Percentiles rank a stretch among this genome's conserved stretches.
Conservation (phyloP, 2,797 vertebrate genomes). For the Gymnothorax javanicus region DNA sequence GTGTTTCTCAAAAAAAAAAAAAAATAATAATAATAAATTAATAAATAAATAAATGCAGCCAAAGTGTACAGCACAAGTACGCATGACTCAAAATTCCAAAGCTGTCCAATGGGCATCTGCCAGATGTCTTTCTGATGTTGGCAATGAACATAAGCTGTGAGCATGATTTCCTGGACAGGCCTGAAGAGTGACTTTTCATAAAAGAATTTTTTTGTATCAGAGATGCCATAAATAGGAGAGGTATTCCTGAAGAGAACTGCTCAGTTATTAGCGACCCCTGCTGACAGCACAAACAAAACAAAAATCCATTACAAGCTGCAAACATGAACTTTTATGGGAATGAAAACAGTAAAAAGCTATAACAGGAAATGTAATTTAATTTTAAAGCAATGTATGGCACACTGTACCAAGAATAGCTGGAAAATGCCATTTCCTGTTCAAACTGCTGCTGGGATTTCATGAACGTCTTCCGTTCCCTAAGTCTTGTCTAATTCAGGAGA, state of each 20-base stretch:
- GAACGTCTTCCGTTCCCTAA: neutral
- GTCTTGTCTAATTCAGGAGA: neutral
- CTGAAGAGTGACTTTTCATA: slow-evolving; percentile 7
- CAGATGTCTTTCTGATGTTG: slow-evolving; percentile 27
- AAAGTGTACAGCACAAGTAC: neutral
- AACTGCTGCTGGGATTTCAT: neutral
- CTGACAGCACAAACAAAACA: neutral
- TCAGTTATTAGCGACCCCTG: neutral
- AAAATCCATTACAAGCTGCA: neutral
- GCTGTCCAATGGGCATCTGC: slow-evolving; percentile 38
- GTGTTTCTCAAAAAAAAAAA: neutral
- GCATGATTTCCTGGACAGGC: slow-evolving; percentile 25
- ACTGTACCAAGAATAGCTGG: neutral
- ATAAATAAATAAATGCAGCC: neutral
- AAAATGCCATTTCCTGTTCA: neutral
- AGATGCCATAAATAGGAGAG: neutral
- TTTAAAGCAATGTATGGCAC: neutral
- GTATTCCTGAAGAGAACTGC: slow-evolving; percentile 9
- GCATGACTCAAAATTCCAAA: slow-evolving; percentile 11
- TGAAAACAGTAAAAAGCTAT: neutral
- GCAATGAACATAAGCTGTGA: slow-evolving; percentile 40
- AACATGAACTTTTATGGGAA: neutral
- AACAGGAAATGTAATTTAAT: neutral
- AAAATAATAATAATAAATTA: neutral
- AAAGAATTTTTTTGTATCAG: slow-evolving; percentile 7